These are phyloP conservation scores for Hippoglossus stenolepis DNA, from an alignment of 2,113 vertebrate species.

Conservation along the genomic window DNA sequence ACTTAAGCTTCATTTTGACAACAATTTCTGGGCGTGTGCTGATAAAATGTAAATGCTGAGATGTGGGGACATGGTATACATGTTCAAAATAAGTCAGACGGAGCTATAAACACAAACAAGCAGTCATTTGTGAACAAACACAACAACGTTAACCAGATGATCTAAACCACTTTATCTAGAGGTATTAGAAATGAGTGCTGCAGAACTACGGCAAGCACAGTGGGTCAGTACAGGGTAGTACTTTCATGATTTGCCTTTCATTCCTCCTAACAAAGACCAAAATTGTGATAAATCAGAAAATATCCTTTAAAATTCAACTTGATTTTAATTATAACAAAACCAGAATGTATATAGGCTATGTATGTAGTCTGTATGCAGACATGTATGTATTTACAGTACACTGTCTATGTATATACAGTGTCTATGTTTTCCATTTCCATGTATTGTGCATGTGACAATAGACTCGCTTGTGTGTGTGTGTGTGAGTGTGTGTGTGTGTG, in stretches of 20 bases:
- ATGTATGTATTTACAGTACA: background rate
- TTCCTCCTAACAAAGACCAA: background rate
- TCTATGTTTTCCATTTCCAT: background rate
- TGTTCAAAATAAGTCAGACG: background rate
- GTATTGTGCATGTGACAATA: constrained; percentile 8
- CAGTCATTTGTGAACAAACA: background rate
- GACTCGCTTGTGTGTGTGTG: background rate
- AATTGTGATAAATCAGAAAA: background rate
- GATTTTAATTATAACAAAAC: no score
- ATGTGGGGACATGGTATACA: background rate
- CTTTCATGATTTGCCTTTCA: no score
- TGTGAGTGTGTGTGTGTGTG: constrained; percentile 11
- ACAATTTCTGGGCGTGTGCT: background rate
- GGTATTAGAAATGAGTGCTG: background rate
- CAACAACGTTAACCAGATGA: background rate
- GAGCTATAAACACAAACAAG: background rate
- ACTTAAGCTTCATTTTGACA: constrained; percentile 37
- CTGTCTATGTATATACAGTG: background rate
- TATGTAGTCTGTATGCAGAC: background rate
- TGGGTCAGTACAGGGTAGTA: no score
- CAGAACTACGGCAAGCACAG: background rate
- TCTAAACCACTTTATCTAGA: background rate
- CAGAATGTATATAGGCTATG: no score
- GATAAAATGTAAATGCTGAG: background rate
- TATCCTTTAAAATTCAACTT: background rate